Evolutionary conservation across 2,797 vertebrate genomes (phyloP).

Genomic region (Notolabrus celidotus): DNA sequence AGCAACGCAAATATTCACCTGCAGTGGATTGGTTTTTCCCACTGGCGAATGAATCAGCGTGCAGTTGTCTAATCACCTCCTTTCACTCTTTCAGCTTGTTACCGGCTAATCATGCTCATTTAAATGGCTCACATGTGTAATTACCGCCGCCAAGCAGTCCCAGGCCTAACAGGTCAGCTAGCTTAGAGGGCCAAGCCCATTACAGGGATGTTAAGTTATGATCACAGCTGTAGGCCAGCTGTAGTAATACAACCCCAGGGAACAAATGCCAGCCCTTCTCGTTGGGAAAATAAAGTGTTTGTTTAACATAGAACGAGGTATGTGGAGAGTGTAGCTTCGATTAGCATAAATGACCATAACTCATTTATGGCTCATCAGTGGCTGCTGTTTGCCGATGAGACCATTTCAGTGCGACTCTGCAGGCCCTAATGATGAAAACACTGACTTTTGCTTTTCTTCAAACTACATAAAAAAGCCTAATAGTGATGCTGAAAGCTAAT

Average conservation of each 20-base stretch:
- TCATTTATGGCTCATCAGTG: conserved; percentile 73
- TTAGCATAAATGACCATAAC: conserved; percentile 73
- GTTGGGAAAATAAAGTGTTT: conserved; percentile 76
- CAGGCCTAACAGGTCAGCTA: conserved; percentile 77
- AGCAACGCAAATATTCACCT: conserved; percentile 72
- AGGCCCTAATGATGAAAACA: conserved; percentile 47
- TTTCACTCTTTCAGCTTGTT: conserved; percentile 79
- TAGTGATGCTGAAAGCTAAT: conserved; percentile 55
- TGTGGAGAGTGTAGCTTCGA: conserved; percentile 46
- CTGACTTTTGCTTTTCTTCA: conserved; percentile 38
- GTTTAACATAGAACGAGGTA: conserved; percentile 65
- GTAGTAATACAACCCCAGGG: conserved; percentile 74
- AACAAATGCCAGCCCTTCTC: conserved; percentile 62
- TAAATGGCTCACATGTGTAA: conserved; percentile 80
- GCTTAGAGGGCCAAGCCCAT: conserved; percentile 69
- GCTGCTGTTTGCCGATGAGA: conserved; percentile 64
- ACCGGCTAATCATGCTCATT: conserved; percentile 77
- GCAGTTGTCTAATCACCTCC: conserved; percentile 75
- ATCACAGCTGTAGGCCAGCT: conserved; percentile 79
- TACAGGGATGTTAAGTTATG: conserved; percentile 79
- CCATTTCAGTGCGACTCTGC: conserved; percentile 46
- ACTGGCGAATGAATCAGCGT: conserved; percentile 67
- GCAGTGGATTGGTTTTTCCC: conserved; percentile 60
- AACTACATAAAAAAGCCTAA: conserved; percentile 40
- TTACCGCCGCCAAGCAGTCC: conserved; percentile 75